phyloP scores from a whole-genome alignment of 2,113 vertebrate genomes.

The Leptobrachium ailaonicum region DNA sequence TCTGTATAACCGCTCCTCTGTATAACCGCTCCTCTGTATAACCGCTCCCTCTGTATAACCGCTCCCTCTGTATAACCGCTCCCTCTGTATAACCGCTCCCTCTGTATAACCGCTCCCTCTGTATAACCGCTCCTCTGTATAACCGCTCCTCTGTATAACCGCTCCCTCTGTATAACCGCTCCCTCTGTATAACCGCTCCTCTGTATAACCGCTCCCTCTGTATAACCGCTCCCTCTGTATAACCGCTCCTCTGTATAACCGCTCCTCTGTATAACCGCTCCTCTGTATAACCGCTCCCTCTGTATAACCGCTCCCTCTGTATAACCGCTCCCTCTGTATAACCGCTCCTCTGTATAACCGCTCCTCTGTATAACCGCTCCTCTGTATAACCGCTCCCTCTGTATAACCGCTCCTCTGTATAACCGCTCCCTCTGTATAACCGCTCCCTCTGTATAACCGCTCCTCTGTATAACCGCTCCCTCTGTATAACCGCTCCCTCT shows the following conservation, averaged over 20 bases:
- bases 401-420: constrained; percentile 44
- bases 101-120: constrained; percentile 7
- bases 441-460: constrained; percentile 59
- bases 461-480: constrained; percentile 54
- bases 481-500: constrained; percentile 7
- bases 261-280: too few relatives aligned
- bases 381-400: constrained; percentile 59
- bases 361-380: constrained; percentile 58
- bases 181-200: not conserved
- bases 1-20: constrained; percentile 54
- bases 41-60: constrained; percentile 51
- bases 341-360: too few relatives aligned
- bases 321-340: constrained; percentile 40
- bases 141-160: constrained; percentile 60
- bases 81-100: constrained; percentile 54
- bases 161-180: constrained; percentile 56
- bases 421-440: constrained; percentile 48
- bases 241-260: too few relatives aligned
- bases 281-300: constrained; percentile 58
- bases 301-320: constrained; percentile 59
- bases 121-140: constrained; percentile 59
- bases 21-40: too few relatives aligned
- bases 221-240: constrained; percentile 59
- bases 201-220: constrained; percentile 58
- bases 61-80: constrained; percentile 58